phyloP scores from a whole-genome alignment of 2,888 invertebrate genomes.

The Patella pellucida region DNA sequence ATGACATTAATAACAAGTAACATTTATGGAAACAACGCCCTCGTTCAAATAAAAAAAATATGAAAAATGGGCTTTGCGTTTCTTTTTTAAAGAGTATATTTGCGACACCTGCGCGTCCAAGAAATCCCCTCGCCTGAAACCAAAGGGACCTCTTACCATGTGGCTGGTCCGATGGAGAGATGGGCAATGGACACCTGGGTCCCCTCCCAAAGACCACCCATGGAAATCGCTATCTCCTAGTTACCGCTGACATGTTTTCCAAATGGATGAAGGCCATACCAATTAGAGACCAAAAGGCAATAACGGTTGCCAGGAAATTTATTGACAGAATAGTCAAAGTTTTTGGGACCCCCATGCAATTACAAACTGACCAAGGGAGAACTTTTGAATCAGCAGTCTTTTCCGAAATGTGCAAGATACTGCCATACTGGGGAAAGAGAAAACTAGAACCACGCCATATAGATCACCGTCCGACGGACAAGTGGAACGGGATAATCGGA shows the following conservation, averaged over 20 bases:
- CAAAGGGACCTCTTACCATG: conserved; percentile 17
- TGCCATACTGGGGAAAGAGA: conserved; percentile 28
- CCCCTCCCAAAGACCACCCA: not conserved
- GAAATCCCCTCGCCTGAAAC: no score
- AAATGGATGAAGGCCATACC: no score
- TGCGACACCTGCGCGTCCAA: no score
- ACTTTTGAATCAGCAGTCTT: conserved; percentile 36
- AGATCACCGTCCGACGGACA: conserved; percentile 33
- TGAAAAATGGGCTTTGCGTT: no score
- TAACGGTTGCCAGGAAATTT: conserved; percentile 30
- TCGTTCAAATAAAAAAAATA: no score
- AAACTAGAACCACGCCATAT: conserved; percentile 36
- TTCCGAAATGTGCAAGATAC: conserved; percentile 32
- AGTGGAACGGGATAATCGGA: conserved; percentile 29
- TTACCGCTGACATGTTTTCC: conserved; percentile 37
- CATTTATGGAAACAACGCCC: no score
- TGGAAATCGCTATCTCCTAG: conserved; percentile 32
- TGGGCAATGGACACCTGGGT: conserved; percentile 21
- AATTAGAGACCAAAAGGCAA: conserved; percentile 35
- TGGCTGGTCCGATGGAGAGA: conserved; percentile 31
- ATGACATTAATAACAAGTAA: no score
- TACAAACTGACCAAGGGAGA: conserved; percentile 39
- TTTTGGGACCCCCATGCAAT: conserved; percentile 34
- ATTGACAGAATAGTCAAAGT: conserved; percentile 28
- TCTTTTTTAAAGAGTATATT: no score